Evolutionary conservation across 2,113 vertebrate species (phyloP).

Genomic region (Zosterops borbonicus): DNA sequence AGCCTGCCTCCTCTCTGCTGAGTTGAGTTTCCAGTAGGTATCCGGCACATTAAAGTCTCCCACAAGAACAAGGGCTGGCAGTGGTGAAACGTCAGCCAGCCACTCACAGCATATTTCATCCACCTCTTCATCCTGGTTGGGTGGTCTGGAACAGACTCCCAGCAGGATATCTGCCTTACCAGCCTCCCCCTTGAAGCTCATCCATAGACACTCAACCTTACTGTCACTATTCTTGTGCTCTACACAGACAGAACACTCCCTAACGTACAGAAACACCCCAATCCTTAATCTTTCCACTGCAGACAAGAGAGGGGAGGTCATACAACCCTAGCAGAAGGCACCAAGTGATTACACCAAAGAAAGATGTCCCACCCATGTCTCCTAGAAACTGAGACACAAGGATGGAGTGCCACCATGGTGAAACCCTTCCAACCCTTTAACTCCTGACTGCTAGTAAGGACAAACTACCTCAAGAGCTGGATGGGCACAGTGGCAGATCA

Average conservation of each 20-base stretch:
- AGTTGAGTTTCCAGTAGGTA: not conserved
- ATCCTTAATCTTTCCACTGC: not conserved
- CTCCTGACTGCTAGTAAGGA: not conserved
- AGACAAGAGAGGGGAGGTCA: not conserved
- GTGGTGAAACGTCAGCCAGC: not conserved
- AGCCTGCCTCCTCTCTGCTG: not conserved
- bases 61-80: not conserved
- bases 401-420: not conserved
- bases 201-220: not conserved
- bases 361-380: slow-evolving; percentile 15
- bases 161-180: not conserved
- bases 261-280: not conserved
- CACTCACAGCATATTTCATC: not conserved
- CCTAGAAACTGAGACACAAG: not conserved
- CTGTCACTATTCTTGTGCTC: not conserved
- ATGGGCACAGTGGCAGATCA: not conserved
- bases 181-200: not conserved
- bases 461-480: not conserved
- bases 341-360: slow-evolving; percentile 10
- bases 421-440: not conserved
- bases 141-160: not conserved
- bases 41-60: not conserved
- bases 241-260: not conserved
- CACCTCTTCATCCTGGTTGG: not conserved
- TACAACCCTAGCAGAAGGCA: slow-evolving; percentile 4